Evolutionary conservation across 1,140 invertebrate genomes (phyloP), one percentile per base, ranked within the genome.

Genomic region (Vanessa atalanta): DNA sequence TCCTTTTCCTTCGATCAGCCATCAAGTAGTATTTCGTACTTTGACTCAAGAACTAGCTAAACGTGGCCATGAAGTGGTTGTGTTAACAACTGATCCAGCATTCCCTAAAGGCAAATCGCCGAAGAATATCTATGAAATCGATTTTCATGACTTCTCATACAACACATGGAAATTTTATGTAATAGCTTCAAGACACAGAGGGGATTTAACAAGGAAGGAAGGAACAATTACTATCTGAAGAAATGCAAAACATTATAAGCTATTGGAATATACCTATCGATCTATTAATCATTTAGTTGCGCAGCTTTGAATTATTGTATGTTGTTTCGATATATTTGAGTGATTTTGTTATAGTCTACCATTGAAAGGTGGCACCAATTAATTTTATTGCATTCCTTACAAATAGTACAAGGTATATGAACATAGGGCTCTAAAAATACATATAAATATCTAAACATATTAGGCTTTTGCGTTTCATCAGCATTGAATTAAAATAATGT

Each of bases 11-110:
- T 93, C 93, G 0, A 89, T 93, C 61, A 95, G 94, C 76, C 95
- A 95, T 80, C 94, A 94, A 84, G 82, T 94, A 5, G 91, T 94
- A 0, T 94, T 92, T 70, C 79, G 88, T 69, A 83, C 92, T n/a
- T 23, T 94, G 4, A 88, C 87, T 13, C 82, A 85, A 71, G 92
- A 89, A 63, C 79, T 95, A 31, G 86, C 83, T 0, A 89, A 84
- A 47, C 80, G 88, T 61, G 94, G 94, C 13, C 94, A 95, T 79
- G 84, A 93, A 72, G 81, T 94, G 0, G 87, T 89, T 2, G 81
- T 90, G 0, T 66, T 93, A 11, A 93, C 92, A 13, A 70, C 89
- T 15, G 80, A 91, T 82, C 90, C 92, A 14, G 81, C 67, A 0
- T 84, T 81, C 51, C 60, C 81, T 9, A 84, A 85, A 14, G 77